phyloP scores from a whole-genome alignment of 2,113 vertebrate species.

The Myrmophylax atrothorax region DNA sequence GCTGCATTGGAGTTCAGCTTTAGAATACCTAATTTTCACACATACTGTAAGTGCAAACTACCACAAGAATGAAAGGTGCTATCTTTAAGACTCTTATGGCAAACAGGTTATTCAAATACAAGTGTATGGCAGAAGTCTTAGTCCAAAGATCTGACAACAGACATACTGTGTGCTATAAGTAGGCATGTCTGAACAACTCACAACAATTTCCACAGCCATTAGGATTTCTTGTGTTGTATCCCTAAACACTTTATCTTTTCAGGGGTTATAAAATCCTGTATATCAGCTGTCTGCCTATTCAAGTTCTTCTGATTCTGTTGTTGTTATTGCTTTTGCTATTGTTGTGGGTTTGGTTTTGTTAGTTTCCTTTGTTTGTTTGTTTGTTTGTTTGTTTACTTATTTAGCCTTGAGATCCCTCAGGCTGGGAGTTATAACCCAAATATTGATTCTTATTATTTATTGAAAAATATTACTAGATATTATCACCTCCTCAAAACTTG shows the following conservation, averaged over 20 bases:
- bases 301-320: not conserved
- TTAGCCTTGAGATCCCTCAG: not conserved
- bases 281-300: not conserved
- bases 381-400: not conserved
- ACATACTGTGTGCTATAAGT: not conserved
- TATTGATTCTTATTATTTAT: not conserved
- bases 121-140: not conserved
- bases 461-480: not conserved
- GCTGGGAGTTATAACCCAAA: not conserved
- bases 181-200: not conserved
- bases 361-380: no score
- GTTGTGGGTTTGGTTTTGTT: not conserved
- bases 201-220: not conserved
- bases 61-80: not conserved
- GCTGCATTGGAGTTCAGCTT: not conserved
- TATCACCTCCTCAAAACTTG: not conserved
- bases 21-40: not conserved
- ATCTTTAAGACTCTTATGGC: not conserved
- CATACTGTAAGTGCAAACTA: not conserved
- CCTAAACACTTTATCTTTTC: not conserved
- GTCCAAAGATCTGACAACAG: not conserved
- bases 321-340: not conserved
- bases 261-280: not conserved
- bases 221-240: not conserved
- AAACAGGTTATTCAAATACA: not conserved